Evolutionary conservation across 1,140 invertebrate species (phyloP), one percentile per base, ranked within the genome.

Genomic region (Matsumurasca onukii): DNA sequence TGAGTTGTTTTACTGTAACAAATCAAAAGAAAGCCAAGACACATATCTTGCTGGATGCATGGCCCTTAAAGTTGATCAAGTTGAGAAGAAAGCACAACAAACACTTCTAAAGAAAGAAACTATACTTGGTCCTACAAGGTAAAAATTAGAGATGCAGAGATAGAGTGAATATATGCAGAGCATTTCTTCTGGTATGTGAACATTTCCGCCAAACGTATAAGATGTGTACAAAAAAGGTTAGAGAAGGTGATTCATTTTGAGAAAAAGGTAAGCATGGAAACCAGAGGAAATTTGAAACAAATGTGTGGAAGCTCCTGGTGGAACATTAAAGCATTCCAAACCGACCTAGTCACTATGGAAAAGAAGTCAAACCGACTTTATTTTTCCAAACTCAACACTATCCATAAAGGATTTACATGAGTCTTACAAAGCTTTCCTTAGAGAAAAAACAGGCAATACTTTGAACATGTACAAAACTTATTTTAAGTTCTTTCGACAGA

Each of bases 401-500:
- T 9, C 57, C 2, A 61, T 61, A 25, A 61, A 29, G 57, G 13
- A 61, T 61, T 13, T 61, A 13, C 22, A 61, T 25, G 30, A 25
- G 9, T 22, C 27, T 61, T 61, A 27, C 57, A 61, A 29, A 61
- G 57, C 3, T 25, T 61, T 61, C 13, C 22, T 25, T 31, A 29
- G 57, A 17, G 57, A 12, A 52, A 52, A n/a, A n/a, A 66, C 64
- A 17, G 64, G 48, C 1, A 45, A 66, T 29, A 29, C 24, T 25
- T 25, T 66, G 31, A 22, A 45, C 24, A 63, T 69, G 67, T 67
- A 67, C 49, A 34, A 64, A 49, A 30, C 34, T 25, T 66, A 69
- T 66, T 69, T 34, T 45, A 69, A 69, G 45, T 70, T 31, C 67
- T 70, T 66, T 66, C 55, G 63, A 57, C 57, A 15, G 49, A 48